A percentile compares a stretch with the other conserved stretches of the same genome.
Evolutionary conservation across 2,113 vertebrate genomes (phyloP).

Genomic region (Lutjanus erythropterus): DNA sequence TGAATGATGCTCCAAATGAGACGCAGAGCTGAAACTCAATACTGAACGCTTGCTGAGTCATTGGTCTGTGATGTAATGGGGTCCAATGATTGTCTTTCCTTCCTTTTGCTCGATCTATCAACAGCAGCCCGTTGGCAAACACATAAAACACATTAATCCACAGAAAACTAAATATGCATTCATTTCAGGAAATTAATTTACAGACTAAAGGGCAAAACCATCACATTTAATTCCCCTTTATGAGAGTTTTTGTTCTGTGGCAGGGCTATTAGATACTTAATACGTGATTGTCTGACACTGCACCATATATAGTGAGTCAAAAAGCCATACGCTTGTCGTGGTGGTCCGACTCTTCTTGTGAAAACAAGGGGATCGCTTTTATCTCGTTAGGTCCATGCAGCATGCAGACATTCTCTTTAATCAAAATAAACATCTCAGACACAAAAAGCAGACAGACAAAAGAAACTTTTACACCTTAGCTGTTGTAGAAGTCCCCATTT

Average conservation of each 20-base stretch:
- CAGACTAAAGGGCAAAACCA: slow-evolving; percentile 33
- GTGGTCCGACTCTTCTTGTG: not conserved
- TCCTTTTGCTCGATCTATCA: slow-evolving; percentile 39
- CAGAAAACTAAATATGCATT: slow-evolving; percentile 55
- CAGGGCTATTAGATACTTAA: slow-evolving; percentile 29
- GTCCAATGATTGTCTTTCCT: slow-evolving; percentile 68
- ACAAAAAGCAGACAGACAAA: slow-evolving; percentile 13
- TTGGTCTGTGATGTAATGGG: slow-evolving; percentile 50
- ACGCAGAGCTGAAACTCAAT: slow-evolving; percentile 49
- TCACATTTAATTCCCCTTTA: slow-evolving; percentile 29
- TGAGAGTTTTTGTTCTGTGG: slow-evolving; percentile 33
- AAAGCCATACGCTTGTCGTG: slow-evolving; percentile 1
- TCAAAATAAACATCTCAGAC: slow-evolving; percentile 34
- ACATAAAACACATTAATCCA: slow-evolving; percentile 53
- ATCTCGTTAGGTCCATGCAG: slow-evolving; percentile 57
- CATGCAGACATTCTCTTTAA: slow-evolving; percentile 68
- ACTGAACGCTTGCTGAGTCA: slow-evolving; percentile 49
- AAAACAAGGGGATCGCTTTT: slow-evolving; percentile 25
- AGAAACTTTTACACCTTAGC: not conserved
- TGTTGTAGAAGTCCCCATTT: not conserved
- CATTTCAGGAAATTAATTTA: slow-evolving; percentile 51
- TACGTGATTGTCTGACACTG: slow-evolving; percentile 70
- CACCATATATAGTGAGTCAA: slow-evolving; percentile 30
- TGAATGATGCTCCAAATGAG: slow-evolving; percentile 39
- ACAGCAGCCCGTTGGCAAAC: slow-evolving; percentile 38